These are phyloP conservation scores for Caprella mutica DNA, from an alignment of 2,888 invertebrate genomes.

Conservation along the genomic window DNA sequence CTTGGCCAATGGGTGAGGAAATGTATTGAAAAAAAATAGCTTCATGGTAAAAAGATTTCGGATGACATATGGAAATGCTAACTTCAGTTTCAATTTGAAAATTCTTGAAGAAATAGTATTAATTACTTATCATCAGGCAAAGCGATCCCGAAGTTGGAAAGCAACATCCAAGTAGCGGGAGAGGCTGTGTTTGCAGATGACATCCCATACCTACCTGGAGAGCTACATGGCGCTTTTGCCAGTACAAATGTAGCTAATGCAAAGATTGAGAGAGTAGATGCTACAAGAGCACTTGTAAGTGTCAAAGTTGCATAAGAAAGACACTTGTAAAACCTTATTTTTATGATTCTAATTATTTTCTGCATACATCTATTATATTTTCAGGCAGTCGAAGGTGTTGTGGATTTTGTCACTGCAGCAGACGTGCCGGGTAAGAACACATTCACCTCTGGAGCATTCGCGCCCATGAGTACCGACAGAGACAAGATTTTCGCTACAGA, in stretches of 20 bases:
- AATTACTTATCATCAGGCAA: too few relatives aligned
- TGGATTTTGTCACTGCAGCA: constrained; percentile 38
- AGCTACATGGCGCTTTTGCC: constrained; percentile 61
- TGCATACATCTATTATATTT: constrained; percentile 40
- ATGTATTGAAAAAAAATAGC: too few relatives aligned
- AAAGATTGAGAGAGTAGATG: constrained; percentile 51
- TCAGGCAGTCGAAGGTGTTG: constrained; percentile 41
- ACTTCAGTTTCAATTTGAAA: too few relatives aligned
- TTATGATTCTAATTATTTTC: too few relatives aligned
- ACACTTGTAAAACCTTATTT: too few relatives aligned
- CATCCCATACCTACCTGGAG: constrained; percentile 51
- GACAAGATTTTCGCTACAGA: constrained; percentile 43
- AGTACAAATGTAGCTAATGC: constrained; percentile 50
- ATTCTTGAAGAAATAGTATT: too few relatives aligned
- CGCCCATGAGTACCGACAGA: background rate
- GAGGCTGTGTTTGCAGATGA: constrained; percentile 69
- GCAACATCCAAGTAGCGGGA: constrained; percentile 39
- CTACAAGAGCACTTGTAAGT: constrained; percentile 54
- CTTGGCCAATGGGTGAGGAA: constrained; percentile 41
- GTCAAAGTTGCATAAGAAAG: too few relatives aligned
- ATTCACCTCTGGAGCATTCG: background rate
- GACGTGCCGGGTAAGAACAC: constrained; percentile 40
- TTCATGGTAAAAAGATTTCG: too few relatives aligned
- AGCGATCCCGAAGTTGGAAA: constrained; percentile 21
- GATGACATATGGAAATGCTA: too few relatives aligned